These are phyloP conservation scores for Pseudorasbora parva DNA, from an alignment of 2,113 vertebrate genomes.

Conservation along the genomic window DNA sequence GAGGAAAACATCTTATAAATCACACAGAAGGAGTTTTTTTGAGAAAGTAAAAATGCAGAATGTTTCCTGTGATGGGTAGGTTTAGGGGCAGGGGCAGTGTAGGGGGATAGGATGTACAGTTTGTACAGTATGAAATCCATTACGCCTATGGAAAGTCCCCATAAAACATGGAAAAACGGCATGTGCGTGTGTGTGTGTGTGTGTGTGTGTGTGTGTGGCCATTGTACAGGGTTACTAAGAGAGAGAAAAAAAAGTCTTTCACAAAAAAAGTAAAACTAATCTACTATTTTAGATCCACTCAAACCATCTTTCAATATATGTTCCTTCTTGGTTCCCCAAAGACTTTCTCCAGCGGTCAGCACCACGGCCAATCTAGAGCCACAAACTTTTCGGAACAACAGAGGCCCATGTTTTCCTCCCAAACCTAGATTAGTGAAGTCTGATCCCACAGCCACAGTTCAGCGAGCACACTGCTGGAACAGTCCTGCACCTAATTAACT, in stretches of 20 bases:
- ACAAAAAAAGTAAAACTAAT: not conserved
- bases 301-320: not conserved
- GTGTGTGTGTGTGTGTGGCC: no score
- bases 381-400: conserved; percentile 36
- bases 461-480: conserved; percentile 49
- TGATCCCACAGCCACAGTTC: conserved; percentile 48
- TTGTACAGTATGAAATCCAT: no score
- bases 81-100: no score
- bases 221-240: no score
- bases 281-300: not conserved
- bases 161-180: no score
- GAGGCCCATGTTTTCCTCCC: conserved; percentile 40
- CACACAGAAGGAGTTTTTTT: no score
- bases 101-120: no score
- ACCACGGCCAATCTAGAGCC: conserved; percentile 16
- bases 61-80: no score
- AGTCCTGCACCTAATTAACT: conserved; percentile 61
- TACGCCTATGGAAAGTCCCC: no score
- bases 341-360: not conserved
- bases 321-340: not conserved
- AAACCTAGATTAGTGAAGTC: conserved; percentile 24
- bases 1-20: no score
- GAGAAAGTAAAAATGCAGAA: no score
- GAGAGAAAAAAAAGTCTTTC: not conserved
- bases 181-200: no score